phyloP scores from a whole-genome alignment of 1,140 invertebrate genomes.

The Wiebesia pumilae region DNA sequence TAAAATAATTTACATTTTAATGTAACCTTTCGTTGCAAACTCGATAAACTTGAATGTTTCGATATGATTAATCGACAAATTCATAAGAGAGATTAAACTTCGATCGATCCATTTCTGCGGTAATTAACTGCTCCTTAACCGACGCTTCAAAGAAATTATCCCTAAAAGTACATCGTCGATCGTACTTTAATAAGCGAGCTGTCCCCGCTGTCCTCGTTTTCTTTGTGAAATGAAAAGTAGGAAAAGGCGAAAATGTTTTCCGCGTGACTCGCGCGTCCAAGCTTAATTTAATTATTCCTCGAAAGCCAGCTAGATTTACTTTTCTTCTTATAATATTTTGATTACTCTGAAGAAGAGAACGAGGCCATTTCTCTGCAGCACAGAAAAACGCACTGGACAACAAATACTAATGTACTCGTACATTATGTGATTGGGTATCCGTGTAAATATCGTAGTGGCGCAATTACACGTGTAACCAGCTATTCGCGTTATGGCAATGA shows the following conservation, averaged over 20 bases:
- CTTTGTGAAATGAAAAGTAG: too few relatives aligned
- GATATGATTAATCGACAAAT: too few relatives aligned
- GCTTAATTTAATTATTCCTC: not conserved
- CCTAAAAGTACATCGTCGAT: too few relatives aligned
- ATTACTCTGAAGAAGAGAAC: not conserved
- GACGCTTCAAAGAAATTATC: too few relatives aligned
- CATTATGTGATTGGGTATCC: not conserved
- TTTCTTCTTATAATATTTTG: slow-evolving; percentile 4
- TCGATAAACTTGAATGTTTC: too few relatives aligned
- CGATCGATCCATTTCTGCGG: too few relatives aligned
- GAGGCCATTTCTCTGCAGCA: not conserved
- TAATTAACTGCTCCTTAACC: too few relatives aligned
- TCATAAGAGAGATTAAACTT: too few relatives aligned
- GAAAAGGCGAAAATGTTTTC: not conserved
- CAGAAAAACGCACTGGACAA: not conserved
- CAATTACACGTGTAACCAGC: slow-evolving; percentile 1
- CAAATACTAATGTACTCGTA: not conserved
- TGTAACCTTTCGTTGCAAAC: too few relatives aligned
- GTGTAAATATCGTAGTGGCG: not conserved
- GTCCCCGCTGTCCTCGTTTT: too few relatives aligned
- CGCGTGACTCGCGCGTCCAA: not conserved
- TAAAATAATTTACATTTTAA: too few relatives aligned
- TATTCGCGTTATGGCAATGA: not conserved
- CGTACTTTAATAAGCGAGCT: too few relatives aligned
- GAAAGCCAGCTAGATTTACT: not conserved